Evolutionary conservation across 2,888 invertebrate genomes (phyloP).

Genomic region (Nowickia ferox): DNA sequence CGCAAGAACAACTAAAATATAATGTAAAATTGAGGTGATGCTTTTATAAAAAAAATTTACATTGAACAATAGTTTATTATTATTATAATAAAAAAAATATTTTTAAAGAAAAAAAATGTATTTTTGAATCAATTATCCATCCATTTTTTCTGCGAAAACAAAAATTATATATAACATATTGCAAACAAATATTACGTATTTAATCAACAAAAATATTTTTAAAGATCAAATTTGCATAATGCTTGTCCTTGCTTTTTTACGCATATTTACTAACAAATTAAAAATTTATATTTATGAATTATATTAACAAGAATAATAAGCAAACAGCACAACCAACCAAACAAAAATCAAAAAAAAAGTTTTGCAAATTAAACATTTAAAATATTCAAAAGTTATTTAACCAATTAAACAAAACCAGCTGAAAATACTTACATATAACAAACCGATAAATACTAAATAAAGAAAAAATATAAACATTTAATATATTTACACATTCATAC

Average conservation of each 20-base stretch:
- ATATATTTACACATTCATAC: slow-evolving; percentile 73
- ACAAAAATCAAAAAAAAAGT: slow-evolving; percentile 20
- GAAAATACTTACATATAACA: slow-evolving; percentile 49
- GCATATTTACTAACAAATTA: slow-evolving; percentile 70
- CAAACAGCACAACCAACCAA: slow-evolving; percentile 56
- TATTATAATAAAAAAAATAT: slow-evolving; percentile 48
- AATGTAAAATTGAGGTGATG: slow-evolving; percentile 33
- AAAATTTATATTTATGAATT: slow-evolving; percentile 53
- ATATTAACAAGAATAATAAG: slow-evolving; percentile 50
- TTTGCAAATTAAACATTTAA: slow-evolving; percentile 44
- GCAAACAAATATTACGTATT: slow-evolving; percentile 55
- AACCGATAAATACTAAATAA: slow-evolving; percentile 5
- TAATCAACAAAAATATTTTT: slow-evolving; percentile 59
- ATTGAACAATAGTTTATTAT: slow-evolving; percentile 49
- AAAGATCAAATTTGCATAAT: slow-evolving; percentile 67
- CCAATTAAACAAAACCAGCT: slow-evolving; percentile 21
- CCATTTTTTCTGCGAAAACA: slow-evolving; percentile 74
- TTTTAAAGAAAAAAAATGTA: slow-evolving; percentile 57
- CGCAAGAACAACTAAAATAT: slow-evolving; percentile 5
- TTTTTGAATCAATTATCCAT: slow-evolving; percentile 75
- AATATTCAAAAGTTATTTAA: slow-evolving; percentile 49
- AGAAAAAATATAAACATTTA: slow-evolving; percentile 59
- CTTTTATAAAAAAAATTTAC: slow-evolving; percentile 62
- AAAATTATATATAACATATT: slow-evolving; percentile 59
- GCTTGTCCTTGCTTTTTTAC: slow-evolving; percentile 73